A percentile compares a stretch with the other conserved stretches of the same genome.
Evolutionary conservation across 1,140 invertebrate species (phyloP).

Genomic region (Tribolium castaneum): DNA sequence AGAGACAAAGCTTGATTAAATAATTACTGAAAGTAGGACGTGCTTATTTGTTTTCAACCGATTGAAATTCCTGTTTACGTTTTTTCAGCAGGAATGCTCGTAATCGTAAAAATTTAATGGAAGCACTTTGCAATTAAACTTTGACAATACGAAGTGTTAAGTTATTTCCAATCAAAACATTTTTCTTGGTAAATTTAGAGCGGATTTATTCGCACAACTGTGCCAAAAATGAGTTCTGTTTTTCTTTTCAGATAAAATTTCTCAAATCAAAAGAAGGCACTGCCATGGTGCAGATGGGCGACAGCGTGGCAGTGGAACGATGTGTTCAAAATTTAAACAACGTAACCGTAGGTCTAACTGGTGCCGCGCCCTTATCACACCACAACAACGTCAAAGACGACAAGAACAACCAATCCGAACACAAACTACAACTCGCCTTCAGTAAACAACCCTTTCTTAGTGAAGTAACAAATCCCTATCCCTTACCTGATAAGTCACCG

Average conservation of each 20-base stretch:
- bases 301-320: slow-evolving; percentile 92
- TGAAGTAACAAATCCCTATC: slow-evolving; percentile 96
- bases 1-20: background rate
- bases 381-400: slow-evolving; percentile 54
- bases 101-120: slow-evolving; percentile 9
- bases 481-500: slow-evolving; percentile 92
- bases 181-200: slow-evolving; percentile 2
- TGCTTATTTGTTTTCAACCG: background rate
- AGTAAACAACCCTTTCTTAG: slow-evolving; percentile 97
- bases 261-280: slow-evolving; percentile 98
- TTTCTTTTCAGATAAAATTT: slow-evolving; percentile 90
- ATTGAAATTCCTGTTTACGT: background rate
- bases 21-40: background rate
- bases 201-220: slow-evolving; percentile 9
- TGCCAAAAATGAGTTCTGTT: background rate
- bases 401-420: slow-evolving; percentile 51
- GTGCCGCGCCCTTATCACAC: slow-evolving; percentile 63
- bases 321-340: slow-evolving; percentile 96
- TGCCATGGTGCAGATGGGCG: slow-evolving; percentile 99
- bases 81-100: slow-evolving; percentile 1
- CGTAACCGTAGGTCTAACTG: slow-evolving; percentile 76
- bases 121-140: slow-evolving; percentile 8
- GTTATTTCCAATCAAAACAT: slow-evolving; percentile 14
- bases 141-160: background rate
- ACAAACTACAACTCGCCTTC: slow-evolving; percentile 76